phyloP scores from a whole-genome alignment of 1,140 invertebrate species.

The Ericerus pela region DNA sequence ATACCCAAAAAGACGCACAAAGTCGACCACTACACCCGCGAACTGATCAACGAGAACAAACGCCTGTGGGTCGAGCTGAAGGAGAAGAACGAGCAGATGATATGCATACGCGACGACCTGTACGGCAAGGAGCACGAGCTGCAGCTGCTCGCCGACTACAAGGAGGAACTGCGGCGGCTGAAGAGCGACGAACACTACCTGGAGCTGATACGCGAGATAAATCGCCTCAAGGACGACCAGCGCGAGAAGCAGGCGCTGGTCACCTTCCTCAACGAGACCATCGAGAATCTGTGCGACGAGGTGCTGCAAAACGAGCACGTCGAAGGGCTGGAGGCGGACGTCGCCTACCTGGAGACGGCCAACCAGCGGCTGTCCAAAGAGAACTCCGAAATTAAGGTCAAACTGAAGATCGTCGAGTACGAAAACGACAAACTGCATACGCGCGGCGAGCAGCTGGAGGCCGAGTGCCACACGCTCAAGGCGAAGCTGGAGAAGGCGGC shows the following conservation, averaged over 20 bases:
- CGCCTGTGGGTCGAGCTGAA: constrained; percentile 1
- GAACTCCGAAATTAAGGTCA: constrained; percentile 1
- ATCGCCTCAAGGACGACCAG: background rate
- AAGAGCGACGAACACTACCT: background rate
- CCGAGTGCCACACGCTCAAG: background rate
- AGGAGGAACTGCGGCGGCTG: background rate
- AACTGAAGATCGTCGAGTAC: constrained; percentile 1
- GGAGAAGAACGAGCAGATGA: background rate
- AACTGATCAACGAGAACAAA: constrained; percentile 6
- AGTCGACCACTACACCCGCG: background rate
- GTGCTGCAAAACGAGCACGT: constrained; percentile 1
- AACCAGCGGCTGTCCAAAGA: background rate
- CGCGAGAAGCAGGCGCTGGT: background rate
- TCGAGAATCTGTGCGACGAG: constrained; percentile 1
- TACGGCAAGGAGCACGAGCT: background rate
- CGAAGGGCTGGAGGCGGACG: background rate
- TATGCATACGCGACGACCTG: background rate
- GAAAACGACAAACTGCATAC: background rate
- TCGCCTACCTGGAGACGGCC: background rate
- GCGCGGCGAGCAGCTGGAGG: background rate
- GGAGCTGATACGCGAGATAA: background rate
- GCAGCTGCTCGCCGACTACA: background rate
- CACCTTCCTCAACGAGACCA: background rate
- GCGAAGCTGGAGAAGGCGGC: background rate
- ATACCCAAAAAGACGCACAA: background rate